These are phyloP conservation scores for Marronus borbonicus DNA, from an alignment of 2,888 invertebrate genomes.

Conservation along the genomic window DNA sequence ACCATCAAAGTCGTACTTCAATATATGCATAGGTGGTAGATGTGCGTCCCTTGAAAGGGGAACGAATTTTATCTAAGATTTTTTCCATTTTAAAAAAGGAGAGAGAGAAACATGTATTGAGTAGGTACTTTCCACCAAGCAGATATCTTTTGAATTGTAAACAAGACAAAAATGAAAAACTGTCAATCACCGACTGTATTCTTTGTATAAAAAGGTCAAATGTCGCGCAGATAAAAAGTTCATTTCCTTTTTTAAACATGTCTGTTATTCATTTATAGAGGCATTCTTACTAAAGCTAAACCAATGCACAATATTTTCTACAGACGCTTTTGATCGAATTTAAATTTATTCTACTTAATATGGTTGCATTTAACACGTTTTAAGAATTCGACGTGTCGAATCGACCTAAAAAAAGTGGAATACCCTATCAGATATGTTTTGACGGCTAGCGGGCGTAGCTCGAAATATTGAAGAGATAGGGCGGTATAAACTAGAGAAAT, in stretches of 20 bases:
- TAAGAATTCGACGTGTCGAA: no score
- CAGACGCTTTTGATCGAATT: background rate
- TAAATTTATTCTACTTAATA: background rate
- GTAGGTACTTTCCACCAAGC: constrained; percentile 51
- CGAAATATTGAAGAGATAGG: no score
- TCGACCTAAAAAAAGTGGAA: no score
- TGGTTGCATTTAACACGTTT: no score
- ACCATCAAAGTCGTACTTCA: constrained; percentile 26
- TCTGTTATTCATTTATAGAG: constrained; percentile 47
- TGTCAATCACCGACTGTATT: constrained; percentile 58
- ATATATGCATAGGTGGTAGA: constrained; percentile 26
- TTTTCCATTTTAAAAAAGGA: constrained; percentile 51
- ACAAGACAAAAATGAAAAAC: constrained; percentile 60
- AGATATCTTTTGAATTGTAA: constrained; percentile 58
- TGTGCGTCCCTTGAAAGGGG: constrained; percentile 12
- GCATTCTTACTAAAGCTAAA: background rate
- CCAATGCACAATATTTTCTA: background rate
- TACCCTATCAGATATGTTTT: no score
- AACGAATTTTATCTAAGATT: constrained; percentile 43
- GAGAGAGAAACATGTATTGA: constrained; percentile 53
- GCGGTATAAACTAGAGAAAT: no score
- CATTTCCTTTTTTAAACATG: constrained; percentile 67
- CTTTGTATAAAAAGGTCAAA: constrained; percentile 58
- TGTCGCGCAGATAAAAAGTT: constrained; percentile 67
- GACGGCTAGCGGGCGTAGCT: no score